A percentile compares a stretch with the other conserved stretches of the same genome.
phyloP scores from a whole-genome alignment of 1,140 invertebrate genomes.

The Riptortus pedestris region DNA sequence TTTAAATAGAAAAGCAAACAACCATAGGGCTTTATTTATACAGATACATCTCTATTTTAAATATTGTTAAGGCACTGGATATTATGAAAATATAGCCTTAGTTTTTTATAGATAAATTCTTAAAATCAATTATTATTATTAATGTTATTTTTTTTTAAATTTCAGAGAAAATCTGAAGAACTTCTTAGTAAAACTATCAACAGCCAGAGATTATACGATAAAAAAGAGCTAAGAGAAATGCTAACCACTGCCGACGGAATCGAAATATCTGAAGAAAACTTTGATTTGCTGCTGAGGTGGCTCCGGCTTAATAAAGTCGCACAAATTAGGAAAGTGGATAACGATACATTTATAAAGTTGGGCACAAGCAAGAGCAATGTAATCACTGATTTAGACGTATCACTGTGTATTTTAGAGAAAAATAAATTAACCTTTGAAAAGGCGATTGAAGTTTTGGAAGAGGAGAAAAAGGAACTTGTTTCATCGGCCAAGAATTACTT shows the following conservation, averaged over 20 bases:
- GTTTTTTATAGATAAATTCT: too few relatives aligned
- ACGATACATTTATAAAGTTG: conserved; percentile 6
- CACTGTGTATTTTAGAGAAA: conserved; percentile 35
- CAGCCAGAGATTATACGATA: neutral
- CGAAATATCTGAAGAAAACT: neutral
- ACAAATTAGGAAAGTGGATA: neutral
- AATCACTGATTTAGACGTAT: conserved; percentile 21
- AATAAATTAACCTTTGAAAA: conserved; percentile 38
- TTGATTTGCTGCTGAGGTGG: neutral
- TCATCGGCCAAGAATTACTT: conserved; percentile 37
- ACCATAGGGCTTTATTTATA: too few relatives aligned
- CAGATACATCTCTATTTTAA: too few relatives aligned
- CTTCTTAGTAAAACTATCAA: neutral
- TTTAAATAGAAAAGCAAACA: too few relatives aligned
- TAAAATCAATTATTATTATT: too few relatives aligned
- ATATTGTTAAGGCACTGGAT: too few relatives aligned
- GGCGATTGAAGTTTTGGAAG: conserved; percentile 39
- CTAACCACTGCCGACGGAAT: neutral
- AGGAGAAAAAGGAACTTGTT: conserved; percentile 35
- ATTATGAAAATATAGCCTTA: too few relatives aligned
- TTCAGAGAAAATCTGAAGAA: neutral
- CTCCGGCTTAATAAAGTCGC: neutral
- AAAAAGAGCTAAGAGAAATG: neutral
- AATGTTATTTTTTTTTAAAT: neutral
- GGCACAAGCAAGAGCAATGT: conserved; percentile 8